These are phyloP conservation scores for Abscondita cerata DNA, from an alignment of 2,888 invertebrate genomes.

Conservation along the genomic window DNA sequence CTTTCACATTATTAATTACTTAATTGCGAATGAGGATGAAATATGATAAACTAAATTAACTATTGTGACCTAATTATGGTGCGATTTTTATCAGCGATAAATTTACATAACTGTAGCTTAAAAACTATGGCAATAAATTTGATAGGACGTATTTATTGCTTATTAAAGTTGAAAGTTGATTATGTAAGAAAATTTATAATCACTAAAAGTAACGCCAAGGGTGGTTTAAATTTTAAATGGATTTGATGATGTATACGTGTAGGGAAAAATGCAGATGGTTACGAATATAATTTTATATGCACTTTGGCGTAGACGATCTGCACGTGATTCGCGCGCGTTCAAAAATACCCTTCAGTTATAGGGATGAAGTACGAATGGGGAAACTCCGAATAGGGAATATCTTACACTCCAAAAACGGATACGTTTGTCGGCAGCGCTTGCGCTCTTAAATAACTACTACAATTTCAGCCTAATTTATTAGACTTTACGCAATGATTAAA, in stretches of 20 bases:
- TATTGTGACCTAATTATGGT: constrained; percentile 4
- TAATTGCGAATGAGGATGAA: neutral
- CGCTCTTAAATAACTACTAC: constrained; percentile 24
- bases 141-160: constrained; percentile 21
- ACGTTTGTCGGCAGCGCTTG: constrained; percentile 38
- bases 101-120: constrained; percentile 9
- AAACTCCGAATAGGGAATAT: constrained; percentile 35
- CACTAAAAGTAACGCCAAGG: constrained; percentile 11
- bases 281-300: neutral
- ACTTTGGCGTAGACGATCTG: constrained; percentile 10
- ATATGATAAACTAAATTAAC: neutral
- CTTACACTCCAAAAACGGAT: constrained; percentile 42
- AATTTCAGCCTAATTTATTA: no score
- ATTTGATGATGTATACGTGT: neutral
- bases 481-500: no score
- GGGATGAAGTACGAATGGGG: constrained; percentile 46
- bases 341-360: constrained; percentile 27
- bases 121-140: constrained; percentile 20
- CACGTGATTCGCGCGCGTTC: constrained; percentile 34
- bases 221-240: constrained; percentile 5
- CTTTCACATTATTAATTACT: constrained; percentile 5
- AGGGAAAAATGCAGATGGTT: neutral
- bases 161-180: constrained; percentile 28
- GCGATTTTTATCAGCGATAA: neutral
- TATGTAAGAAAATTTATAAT: constrained; percentile 26